phyloP scores from a whole-genome alignment of 23 tunicate genomes.

The Corella eumyota region DNA sequence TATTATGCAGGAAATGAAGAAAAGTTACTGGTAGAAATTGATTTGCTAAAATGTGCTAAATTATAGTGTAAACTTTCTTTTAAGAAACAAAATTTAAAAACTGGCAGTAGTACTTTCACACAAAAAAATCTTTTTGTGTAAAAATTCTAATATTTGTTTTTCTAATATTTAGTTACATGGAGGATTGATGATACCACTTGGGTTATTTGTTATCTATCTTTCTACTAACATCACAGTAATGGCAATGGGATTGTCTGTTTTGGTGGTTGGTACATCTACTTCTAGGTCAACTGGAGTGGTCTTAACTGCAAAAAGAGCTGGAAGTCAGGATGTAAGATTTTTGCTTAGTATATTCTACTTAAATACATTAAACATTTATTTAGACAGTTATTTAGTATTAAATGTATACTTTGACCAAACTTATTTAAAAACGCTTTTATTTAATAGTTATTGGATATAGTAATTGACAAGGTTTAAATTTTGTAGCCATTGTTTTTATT shows the following conservation, averaged over 20 bases:
- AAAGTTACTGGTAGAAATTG: constrained; percentile 19
- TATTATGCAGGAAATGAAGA: constrained; percentile 47
- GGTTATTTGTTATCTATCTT: constrained; percentile 21
- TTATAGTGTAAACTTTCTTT: too few relatives aligned
- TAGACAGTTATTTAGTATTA: too few relatives aligned
- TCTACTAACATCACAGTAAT: constrained; percentile 11
- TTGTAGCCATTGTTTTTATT: too few relatives aligned
- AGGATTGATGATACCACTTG: constrained; percentile 11
- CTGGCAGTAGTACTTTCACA: too few relatives aligned
- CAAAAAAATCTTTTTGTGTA: background rate
- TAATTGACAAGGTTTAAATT: too few relatives aligned
- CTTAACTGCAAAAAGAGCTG: constrained; percentile 18
- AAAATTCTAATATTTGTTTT: background rate
- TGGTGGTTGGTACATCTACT: constrained; percentile 36
- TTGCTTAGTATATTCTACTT: too few relatives aligned
- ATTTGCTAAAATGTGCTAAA: background rate
- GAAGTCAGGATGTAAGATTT: constrained; percentile 1
- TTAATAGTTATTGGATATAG: too few relatives aligned
- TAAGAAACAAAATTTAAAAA: too few relatives aligned
- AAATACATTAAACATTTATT: too few relatives aligned
- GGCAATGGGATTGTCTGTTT: constrained; percentile 20
- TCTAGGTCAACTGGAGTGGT: constrained; percentile 47
- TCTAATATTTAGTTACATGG: constrained; percentile 34
- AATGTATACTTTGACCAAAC: too few relatives aligned
- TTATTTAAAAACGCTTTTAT: too few relatives aligned